phyloP scores from a whole-genome alignment of 2,113 vertebrate species.

The Pungitius pungitius region DNA sequence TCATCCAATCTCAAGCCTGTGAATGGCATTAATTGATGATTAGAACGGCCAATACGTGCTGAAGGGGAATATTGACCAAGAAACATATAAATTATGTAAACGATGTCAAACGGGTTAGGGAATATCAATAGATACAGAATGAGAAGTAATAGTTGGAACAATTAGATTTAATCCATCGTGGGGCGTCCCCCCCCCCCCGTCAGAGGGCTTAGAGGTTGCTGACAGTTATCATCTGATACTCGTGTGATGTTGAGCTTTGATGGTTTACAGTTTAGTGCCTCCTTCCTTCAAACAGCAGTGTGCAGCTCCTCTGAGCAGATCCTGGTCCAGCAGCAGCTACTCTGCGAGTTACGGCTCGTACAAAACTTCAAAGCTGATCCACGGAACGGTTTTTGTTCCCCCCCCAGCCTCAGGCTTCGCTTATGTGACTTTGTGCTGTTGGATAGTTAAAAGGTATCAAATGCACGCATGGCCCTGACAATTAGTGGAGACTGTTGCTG shows the following conservation, averaged over 20 bases:
- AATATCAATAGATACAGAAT: not conserved
- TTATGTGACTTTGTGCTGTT: constrained; percentile 30
- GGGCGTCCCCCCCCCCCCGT: not conserved
- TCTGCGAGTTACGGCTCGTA: constrained; percentile 23
- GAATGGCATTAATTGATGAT: not conserved
- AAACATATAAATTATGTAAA: not conserved
- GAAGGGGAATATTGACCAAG: not conserved
- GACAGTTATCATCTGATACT: not conserved
- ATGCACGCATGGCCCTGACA: constrained; percentile 45
- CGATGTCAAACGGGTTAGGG: not conserved
- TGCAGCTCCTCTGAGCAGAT: not conserved
- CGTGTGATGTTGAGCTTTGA: not conserved
- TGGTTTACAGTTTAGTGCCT: not conserved
- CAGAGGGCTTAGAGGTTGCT: not conserved
- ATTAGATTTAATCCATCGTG: not conserved
- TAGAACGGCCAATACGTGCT: not conserved
- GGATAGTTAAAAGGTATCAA: constrained; percentile 63
- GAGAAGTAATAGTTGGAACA: not conserved
- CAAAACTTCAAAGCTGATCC: constrained; percentile 43
- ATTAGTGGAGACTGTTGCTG: constrained; percentile 62
- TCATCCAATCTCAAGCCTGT: not conserved
- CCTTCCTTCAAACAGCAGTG: not conserved
- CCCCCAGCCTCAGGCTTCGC: constrained; percentile 4
- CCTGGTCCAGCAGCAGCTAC: constrained; percentile 24
- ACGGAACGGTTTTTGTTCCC: constrained; percentile 44